Base-by-base conservation (phyloP, 2,888 invertebrate genomes). In the Conistra vaccinii region DNA sequence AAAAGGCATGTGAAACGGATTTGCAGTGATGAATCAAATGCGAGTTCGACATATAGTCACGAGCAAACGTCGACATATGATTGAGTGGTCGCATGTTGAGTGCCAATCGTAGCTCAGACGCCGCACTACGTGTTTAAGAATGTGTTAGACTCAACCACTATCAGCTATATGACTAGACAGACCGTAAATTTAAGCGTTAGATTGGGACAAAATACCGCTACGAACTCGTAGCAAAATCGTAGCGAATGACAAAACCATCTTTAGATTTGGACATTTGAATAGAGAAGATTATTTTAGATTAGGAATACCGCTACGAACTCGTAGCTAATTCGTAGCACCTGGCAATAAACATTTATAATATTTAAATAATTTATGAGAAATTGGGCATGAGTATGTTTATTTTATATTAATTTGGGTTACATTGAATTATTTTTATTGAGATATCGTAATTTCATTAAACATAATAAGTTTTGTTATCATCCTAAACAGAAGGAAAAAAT, bases 51-150 rank as follows among this genome's bases (percentile, higher is more conserved):
- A 73, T 77, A 55, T 26, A 88, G 84, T 89, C 88, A 88, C 86
- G 89, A 89, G 73, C 76, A 80, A 78, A 83, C 80, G 85, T 87
- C 83, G 81, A 85, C 82, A 58, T 81, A 88, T 88, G 89, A 91
- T 89, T 88, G 90, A 91, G 88, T 84, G 87, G 87, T 91, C 87
- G 85, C 88, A 89, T 89, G 88, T 85, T 86, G 86, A 88, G 85
- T 87, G 85, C 83, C 86, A 89, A 87, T 89, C 85, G 85, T 81
- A 80, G 76, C 83, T 85, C 79, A 85, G 76, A 82, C 82, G 83
- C 78, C 76, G 74, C 73, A 82, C 68, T 81, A 79, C 76, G 71
- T 76, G 70, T 61, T 60, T 72, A 80, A 76, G 75, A 71, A 82
- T 73, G 63, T 73, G 69, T 80, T 65, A 78, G 74, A 72, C 58